These are phyloP conservation scores for Parazoanthus darwini DNA, from an alignment of 92 coral and sea anemone genomes.

Conservation along the genomic window DNA sequence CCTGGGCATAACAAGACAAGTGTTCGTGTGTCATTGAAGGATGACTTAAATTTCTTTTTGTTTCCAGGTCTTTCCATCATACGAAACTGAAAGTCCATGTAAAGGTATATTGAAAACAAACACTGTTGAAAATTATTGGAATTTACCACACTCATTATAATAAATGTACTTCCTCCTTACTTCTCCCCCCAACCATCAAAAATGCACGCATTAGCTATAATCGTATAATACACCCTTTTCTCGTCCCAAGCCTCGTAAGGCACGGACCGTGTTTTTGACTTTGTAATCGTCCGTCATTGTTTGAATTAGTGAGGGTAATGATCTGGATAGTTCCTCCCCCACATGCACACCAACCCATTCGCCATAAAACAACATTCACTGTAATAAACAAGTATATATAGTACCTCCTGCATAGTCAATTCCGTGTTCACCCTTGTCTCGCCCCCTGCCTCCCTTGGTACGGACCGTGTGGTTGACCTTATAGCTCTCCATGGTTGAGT, in stretches of 20 bases:
- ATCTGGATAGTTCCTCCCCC: constrained; percentile 39
- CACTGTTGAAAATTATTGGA: too few relatives aligned
- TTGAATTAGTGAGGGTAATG: background rate
- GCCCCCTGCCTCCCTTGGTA: constrained; percentile 39
- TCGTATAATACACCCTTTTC: background rate
- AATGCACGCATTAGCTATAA: too few relatives aligned
- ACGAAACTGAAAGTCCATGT: too few relatives aligned
- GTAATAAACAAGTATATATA: background rate
- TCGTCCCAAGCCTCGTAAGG: constrained; percentile 31
- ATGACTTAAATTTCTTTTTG: too few relatives aligned
- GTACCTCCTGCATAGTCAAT: constrained; percentile 37
- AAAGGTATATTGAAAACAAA: too few relatives aligned
- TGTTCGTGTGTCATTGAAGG: too few relatives aligned
- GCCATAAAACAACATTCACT: background rate
- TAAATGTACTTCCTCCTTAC: background rate
- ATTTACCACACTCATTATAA: too few relatives aligned
- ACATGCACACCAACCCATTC: background rate
- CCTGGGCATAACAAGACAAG: too few relatives aligned
- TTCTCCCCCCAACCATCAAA: constrained; percentile 11
- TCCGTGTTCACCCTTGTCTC: constrained; percentile 29
- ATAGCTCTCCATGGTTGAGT: constrained; percentile 8
- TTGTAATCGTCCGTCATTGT: background rate
- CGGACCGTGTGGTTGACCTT: background rate
- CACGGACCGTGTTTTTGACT: background rate
- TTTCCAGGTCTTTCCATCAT: too few relatives aligned